Evolutionary conservation across 1,140 invertebrate species (phyloP), one percentile per base, ranked within the genome.

Genomic region (Euura lappo): DNA sequence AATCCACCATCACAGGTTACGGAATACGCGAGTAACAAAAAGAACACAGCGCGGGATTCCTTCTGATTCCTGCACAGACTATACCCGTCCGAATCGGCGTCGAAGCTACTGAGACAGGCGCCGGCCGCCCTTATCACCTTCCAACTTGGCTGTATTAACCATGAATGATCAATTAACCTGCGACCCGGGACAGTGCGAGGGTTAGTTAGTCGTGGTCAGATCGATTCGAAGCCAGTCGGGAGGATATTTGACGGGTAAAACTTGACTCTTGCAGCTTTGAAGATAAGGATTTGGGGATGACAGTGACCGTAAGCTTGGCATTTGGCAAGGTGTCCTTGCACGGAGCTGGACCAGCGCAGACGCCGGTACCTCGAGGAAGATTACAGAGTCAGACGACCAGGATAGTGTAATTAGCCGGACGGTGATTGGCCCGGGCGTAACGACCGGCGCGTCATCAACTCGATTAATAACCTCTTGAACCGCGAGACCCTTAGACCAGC

Each of bases 161-260:
- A 83, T 86, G 86, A 87, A 87, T 85, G 83, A 79, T 81, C 84
- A 87, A 87, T 87, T 86, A 86, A 86, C 83, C 81, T 83, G 79
- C 76, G 79, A 67, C 13, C 47, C 47, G n/a, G 47, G 47, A 7
- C 47, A 51, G n/a, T n/a, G 47, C 47, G 7, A n/a, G 47, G 47
- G 47, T 51, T 51, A 51, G n/a, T 7, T 28, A 28, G 28, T 28
- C 28, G 28, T 28, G 28, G 28, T 28, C 28, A 51, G 47, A n/a
- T n/a, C 47, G 11, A 8, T 51, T n/a, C 47, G 11, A 51, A 51
- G 47, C 7, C 47, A 2, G 11, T 51, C 47, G 11, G 47, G 47
- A 51, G 7, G 7, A 51, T n/a, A 28, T 28, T 28, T 28, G 28
- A 28, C 28, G 28, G 28, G 28, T 28, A 28, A 28, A 28, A 28